Evolutionary conservation across 2,888 invertebrate species (phyloP).

Genomic region (Argynnis bischoffii): DNA sequence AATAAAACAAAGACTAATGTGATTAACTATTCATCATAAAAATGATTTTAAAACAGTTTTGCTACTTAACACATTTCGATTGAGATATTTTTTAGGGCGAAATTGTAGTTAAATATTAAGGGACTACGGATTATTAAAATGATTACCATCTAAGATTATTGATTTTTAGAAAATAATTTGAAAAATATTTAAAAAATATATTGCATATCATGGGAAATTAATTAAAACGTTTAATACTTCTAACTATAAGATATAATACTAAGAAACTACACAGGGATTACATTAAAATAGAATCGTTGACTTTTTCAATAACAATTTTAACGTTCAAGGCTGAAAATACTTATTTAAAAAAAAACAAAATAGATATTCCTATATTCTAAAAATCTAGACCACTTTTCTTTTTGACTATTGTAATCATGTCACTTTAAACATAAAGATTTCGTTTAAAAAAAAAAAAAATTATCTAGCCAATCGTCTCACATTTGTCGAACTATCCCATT

Average conservation of each 20-base stretch:
- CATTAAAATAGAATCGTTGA: constrained; percentile 12
- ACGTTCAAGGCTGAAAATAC: too few species aligned
- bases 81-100: not conserved
- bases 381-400: too few species aligned
- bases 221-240: not conserved
- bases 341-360: too few species aligned
- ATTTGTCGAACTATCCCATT: not conserved
- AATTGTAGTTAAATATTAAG: not conserved
- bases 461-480: too few species aligned
- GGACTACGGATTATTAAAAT: constrained; percentile 1
- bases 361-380: too few species aligned
- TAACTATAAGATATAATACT: not conserved
- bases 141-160: not conserved
- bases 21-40: not conserved
- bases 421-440: too few species aligned
- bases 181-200: constrained; percentile 28
- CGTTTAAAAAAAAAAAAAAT: too few species aligned
- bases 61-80: constrained; percentile 11
- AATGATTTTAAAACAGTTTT: not conserved
- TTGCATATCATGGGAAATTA: constrained; percentile 13
- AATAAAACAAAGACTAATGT: too few species aligned
- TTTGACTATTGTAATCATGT: too few species aligned
- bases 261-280: constrained; percentile 4
- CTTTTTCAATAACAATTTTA: not conserved
- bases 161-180: constrained; percentile 16